Conservation (phyloP, 2,888 invertebrate genomes). For the Taphrorychus bicolor region DNA sequence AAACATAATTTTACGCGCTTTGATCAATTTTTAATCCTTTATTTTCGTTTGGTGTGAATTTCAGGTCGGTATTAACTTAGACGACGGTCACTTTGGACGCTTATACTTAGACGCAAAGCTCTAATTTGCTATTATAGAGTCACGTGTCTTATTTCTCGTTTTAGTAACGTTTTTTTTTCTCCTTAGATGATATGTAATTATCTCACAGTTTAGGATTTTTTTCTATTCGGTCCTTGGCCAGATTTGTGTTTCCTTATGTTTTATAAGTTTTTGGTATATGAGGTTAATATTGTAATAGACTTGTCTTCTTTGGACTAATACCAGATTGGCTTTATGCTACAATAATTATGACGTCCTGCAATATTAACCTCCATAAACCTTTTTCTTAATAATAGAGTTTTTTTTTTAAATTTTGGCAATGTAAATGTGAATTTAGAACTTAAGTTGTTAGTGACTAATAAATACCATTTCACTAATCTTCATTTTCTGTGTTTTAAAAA, state of each 20-base stretch:
- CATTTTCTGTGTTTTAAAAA: conserved; percentile 80
- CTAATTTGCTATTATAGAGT: conserved; percentile 23
- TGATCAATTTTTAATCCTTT: conserved; percentile 46
- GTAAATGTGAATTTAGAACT: conserved; percentile 17
- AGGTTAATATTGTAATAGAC: too few species aligned
- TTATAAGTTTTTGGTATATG: too few species aligned
- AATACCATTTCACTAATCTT: conserved; percentile 48
- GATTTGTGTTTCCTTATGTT: too few species aligned
- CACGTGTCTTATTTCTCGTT: background rate
- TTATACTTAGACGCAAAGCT: conserved; percentile 30
- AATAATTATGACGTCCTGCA: too few species aligned
- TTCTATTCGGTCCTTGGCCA: background rate
- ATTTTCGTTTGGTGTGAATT: conserved; percentile 53
- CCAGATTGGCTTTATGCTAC: too few species aligned
- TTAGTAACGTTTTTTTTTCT: background rate
- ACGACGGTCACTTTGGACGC: conserved; percentile 36
- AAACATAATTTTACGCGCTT: background rate
- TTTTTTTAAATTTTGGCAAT: conserved; percentile 25
- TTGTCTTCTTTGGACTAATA: too few species aligned
- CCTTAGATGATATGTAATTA: background rate
- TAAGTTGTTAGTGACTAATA: conserved; percentile 43
- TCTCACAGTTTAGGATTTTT: background rate
- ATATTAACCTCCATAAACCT: conserved; percentile 15
- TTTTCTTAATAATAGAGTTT: conserved; percentile 10
- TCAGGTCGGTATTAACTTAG: conserved; percentile 55